Percentiles rank a stretch among this genome's conserved stretches.
These are phyloP conservation scores for Thunnus thynnus DNA, from an alignment of 2,113 vertebrate species.

Conservation along the genomic window DNA sequence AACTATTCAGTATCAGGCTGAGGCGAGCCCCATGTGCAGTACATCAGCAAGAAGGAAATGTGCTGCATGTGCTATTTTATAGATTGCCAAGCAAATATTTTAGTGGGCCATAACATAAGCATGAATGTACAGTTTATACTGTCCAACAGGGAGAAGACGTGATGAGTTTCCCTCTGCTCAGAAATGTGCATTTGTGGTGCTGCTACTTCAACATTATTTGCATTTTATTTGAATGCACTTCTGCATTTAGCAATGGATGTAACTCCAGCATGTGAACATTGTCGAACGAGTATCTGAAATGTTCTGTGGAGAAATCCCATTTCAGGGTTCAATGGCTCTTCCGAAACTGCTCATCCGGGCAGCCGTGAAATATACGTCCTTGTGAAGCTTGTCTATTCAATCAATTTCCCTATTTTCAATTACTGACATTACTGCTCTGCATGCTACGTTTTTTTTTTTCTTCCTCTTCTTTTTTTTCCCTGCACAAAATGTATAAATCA, in stretches of 20 bases:
- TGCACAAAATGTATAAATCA: constrained; percentile 48
- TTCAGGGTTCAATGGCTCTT: constrained; percentile 83
- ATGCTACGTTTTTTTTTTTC: constrained; percentile 34
- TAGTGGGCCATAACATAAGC: neutral
- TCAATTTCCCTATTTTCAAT: constrained; percentile 80
- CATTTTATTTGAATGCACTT: constrained; percentile 63
- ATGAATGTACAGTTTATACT: constrained; percentile 19
- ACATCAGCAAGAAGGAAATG: constrained; percentile 39
- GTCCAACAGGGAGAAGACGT: constrained; percentile 3
- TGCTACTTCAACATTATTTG: constrained; percentile 37
- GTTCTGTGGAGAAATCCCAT: constrained; percentile 81
- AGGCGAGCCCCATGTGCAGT: constrained; percentile 19
- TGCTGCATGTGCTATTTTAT: constrained; percentile 56
- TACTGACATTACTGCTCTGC: constrained; percentile 68
- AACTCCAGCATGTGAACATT: constrained; percentile 62
- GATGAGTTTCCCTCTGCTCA: constrained; percentile 8
- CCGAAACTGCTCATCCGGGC: constrained; percentile 63
- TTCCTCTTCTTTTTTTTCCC: constrained; percentile 7
- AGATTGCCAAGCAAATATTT: constrained; percentile 56
- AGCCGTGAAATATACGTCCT: constrained; percentile 72
- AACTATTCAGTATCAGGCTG: constrained; percentile 28
- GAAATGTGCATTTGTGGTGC: constrained; percentile 19
- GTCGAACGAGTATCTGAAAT: constrained; percentile 73
- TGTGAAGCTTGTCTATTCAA: constrained; percentile 79
- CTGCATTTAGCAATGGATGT: constrained; percentile 65